Conservation (phyloP, 2,888 invertebrate genomes). For the Lithodes maja region DNA sequence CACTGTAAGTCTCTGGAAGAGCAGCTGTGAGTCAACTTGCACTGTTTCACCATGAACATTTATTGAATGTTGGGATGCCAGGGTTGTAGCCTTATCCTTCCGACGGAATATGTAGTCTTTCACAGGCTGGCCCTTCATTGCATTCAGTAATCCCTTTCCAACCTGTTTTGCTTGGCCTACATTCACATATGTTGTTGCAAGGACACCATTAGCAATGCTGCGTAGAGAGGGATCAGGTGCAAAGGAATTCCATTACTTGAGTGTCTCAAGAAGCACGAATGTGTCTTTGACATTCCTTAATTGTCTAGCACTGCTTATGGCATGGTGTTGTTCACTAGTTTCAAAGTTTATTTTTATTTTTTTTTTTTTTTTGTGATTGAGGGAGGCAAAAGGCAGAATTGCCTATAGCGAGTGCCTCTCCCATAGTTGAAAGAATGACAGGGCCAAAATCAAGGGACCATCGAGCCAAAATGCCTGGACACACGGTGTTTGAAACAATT, state of each 20-base stretch:
- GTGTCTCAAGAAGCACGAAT: not conserved
- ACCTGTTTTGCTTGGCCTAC: not conserved
- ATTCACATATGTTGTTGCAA: not conserved
- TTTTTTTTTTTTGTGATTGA: too few species aligned
- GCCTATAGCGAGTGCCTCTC: too few species aligned
- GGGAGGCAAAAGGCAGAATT: too few species aligned
- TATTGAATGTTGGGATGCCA: not conserved
- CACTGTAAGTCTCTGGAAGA: conserved; percentile 2
- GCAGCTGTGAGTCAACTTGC: not conserved
- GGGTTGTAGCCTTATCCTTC: not conserved
- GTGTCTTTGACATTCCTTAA: not conserved
- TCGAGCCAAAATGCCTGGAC: too few species aligned
- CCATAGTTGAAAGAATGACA: too few species aligned
- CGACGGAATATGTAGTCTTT: conserved; percentile 21
- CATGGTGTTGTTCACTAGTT: conserved; percentile 19
- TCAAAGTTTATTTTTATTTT: too few species aligned
- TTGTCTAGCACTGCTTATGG: conserved; percentile 18
- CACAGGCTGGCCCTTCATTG: not conserved
- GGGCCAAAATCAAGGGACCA: too few species aligned
- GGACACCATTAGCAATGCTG: not conserved
- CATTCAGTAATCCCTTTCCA: conserved; percentile 3
- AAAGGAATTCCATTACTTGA: conserved; percentile 5
- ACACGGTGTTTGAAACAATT: too few species aligned
- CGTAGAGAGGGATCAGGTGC: conserved; percentile 8
- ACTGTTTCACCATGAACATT: not conserved